Conservation (phyloP, 2,113 vertebrate genomes). For the Sprattus sprattus region DNA sequence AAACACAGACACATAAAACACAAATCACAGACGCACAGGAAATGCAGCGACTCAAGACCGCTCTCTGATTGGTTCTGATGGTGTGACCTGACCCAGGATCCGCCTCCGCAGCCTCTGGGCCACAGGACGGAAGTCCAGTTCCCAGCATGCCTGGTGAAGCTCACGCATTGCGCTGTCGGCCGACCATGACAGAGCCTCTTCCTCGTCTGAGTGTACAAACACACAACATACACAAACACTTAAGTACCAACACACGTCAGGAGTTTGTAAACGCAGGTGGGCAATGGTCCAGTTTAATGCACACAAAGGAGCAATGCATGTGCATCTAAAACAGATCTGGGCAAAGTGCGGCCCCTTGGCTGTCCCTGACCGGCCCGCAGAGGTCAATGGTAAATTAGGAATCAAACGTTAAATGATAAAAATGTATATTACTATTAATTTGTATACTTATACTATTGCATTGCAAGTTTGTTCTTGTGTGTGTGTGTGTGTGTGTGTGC, state of each 20-base stretch:
- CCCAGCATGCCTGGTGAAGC: constrained; percentile 81
- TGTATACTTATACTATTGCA: no score
- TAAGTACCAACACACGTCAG: neutral
- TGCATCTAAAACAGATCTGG: no score
- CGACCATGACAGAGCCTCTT: constrained; percentile 69
- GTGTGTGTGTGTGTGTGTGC: no score
- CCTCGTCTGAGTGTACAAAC: constrained; percentile 71
- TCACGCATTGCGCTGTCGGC: constrained; percentile 65
- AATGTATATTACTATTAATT: no score
- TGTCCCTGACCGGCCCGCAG: no score
- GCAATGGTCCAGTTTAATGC: no score
- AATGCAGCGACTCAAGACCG: neutral
- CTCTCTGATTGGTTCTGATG: constrained; percentile 26
- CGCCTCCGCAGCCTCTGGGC: constrained; percentile 79
- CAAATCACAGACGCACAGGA: neutral
- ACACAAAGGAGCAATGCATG: no score
- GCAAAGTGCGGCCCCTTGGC: no score
- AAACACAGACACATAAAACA: neutral
- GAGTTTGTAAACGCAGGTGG: neutral
- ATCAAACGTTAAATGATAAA: no score
- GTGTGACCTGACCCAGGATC: constrained; percentile 62
- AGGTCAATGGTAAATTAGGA: no score
- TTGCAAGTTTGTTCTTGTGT: no score
- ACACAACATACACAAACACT: neutral
- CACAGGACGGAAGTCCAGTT: constrained; percentile 86